A percentile compares a stretch with the other conserved stretches of the same genome.
These are phyloP conservation scores for Heliocidaris erythrogramma DNA, from an alignment of 35 echinoderm and acorn worm genomes.

Conservation along the genomic window DNA sequence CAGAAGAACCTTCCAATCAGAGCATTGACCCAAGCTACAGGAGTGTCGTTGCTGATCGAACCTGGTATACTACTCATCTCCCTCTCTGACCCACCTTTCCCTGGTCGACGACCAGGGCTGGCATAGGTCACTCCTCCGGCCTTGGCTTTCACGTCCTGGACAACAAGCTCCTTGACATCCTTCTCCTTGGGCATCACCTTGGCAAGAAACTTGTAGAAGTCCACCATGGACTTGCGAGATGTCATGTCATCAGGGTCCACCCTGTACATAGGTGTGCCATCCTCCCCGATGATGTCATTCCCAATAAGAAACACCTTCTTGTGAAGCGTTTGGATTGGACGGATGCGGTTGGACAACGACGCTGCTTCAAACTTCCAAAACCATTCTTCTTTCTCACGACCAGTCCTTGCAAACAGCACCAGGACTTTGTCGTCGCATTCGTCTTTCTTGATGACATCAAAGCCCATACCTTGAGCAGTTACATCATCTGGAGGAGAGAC, in stretches of 20 bases:
- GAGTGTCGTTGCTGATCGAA: constrained; percentile 50
- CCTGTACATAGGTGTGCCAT: constrained; percentile 50
- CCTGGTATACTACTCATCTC: constrained; percentile 23
- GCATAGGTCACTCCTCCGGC: constrained; percentile 89
- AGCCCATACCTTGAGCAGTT: constrained; percentile 54
- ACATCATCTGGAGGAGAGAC: constrained; percentile 55
- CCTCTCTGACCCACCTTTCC: not conserved
- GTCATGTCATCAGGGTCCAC: constrained; percentile 67
- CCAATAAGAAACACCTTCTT: constrained; percentile 77
- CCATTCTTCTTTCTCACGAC: constrained; percentile 98
- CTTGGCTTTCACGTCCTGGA: constrained; percentile 71
- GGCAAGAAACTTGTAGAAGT: constrained; percentile 90
- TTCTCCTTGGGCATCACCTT: constrained; percentile 94
- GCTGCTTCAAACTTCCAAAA: constrained; percentile 95
- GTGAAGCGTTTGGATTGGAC: constrained; percentile 84
- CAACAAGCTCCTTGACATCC: constrained; percentile 67
- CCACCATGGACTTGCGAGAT: constrained; percentile 68
- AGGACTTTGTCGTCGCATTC: constrained; percentile 78
- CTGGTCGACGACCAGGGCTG: constrained; percentile 57
- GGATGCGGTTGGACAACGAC: constrained; percentile 50
- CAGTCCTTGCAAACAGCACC: constrained; percentile 76
- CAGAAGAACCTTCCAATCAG: constrained; percentile 86
- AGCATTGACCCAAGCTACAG: constrained; percentile 92
- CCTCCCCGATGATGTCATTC: constrained; percentile 68
- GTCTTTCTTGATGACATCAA: constrained; percentile 83